Base-by-base conservation (phyloP, 2,888 invertebrate species). In the Andrena dorsata region DNA sequence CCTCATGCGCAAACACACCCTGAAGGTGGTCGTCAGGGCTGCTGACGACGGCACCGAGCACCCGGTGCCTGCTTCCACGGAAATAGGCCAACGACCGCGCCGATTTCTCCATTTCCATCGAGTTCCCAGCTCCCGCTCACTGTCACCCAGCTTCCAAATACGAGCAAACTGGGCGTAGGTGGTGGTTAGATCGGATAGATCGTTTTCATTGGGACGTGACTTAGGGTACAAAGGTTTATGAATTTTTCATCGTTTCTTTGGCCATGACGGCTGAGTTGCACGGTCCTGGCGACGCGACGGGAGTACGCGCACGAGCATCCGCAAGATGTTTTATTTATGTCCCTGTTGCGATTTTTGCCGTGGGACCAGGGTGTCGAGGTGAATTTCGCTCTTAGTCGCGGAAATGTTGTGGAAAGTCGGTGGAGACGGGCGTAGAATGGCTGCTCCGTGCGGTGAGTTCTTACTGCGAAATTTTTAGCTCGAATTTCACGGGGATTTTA, bases 1-100 rank as follows among this genome's bases (percentile, higher is more conserved):
- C 87, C 90, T 77, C 88, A 88, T 88, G 89, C 89, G 89, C 90
- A 87, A 88, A 87, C 89, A 89, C 88, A 88, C 88, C 88, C 88
- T 82, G 73, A 61, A 53, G 13, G 26, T 13, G 8, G 30, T 2
- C n/a, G 4, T 5, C 87, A 87, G 79, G 83, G 53, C 20, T 49
- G 88, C 64, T 13, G n/a, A 6, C 0, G 0, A 0, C 10, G n/a
- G n/a, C 0, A 0, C 5, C 16, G 2, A 16, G 32, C 6, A 5
- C 76, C 82, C 65, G 13, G 49, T 3, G 47, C 0, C 0, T 20
- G 1, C 0, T 8, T 0, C 20, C 2, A n/a, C 2, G 64, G 53
- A 82, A 76, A 76, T 76, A 72, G 82, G 76, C 71, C 82, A 82
- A 82, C 76, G 71, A 82, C 61, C 76, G 71, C 58, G 20, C 2